phyloP scores from a whole-genome alignment of 2,113 vertebrate species.

The Xiphorhynchus elegans region DNA sequence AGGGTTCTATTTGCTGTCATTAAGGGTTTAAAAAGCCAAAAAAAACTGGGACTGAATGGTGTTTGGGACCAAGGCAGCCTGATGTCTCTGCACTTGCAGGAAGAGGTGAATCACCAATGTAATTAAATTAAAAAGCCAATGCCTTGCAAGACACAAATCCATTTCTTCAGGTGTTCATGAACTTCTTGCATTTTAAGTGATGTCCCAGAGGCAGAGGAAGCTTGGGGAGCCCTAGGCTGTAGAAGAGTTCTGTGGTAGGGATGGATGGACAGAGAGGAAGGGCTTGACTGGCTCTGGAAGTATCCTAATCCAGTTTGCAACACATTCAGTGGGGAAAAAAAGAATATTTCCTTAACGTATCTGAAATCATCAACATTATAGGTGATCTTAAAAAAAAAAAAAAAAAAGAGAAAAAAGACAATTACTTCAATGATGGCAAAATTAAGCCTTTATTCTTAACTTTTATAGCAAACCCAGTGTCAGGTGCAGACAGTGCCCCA shows the following conservation, averaged over 20 bases:
- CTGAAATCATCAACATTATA: neutral
- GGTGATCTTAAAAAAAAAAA: neutral
- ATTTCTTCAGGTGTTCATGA: neutral
- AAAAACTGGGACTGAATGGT: neutral
- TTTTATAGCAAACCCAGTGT: neutral
- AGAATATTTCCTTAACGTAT: accelerated
- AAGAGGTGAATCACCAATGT: neutral
- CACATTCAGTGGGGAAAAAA: neutral
- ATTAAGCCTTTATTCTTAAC: neutral
- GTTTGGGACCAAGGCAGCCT: neutral
- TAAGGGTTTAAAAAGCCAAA: neutral
- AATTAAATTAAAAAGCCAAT: neutral
- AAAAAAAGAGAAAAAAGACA: accelerated
- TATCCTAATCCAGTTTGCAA: neutral
- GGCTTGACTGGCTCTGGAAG: neutral
- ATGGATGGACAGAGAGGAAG: neutral
- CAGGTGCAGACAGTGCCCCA: neutral
- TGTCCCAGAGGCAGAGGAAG: neutral
- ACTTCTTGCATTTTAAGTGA: neutral
- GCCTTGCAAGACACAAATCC: neutral
- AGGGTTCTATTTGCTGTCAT: neutral
- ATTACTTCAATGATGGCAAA: neutral
- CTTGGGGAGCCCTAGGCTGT: neutral
- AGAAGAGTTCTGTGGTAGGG: accelerated
- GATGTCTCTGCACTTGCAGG: neutral